Evolutionary conservation across 2,113 vertebrate genomes (phyloP).

Genomic region (Triplophysa rosa): DNA sequence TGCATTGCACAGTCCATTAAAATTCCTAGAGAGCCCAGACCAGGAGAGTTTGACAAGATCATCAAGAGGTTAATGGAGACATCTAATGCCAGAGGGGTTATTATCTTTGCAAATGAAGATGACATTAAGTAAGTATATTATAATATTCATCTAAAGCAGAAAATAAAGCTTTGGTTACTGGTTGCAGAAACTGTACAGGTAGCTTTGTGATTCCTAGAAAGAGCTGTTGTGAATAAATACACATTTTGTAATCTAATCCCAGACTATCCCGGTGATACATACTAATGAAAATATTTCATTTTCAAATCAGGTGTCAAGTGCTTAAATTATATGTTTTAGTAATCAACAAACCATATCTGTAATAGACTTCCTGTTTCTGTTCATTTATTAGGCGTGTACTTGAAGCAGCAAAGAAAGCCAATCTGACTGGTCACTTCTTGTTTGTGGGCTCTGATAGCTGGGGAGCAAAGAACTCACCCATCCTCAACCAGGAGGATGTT

Average conservation of each 20-base stretch:
- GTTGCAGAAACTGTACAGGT: neutral
- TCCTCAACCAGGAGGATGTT: constrained; percentile 73
- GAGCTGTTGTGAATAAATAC: neutral
- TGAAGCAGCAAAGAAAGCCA: constrained; percentile 79
- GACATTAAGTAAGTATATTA: constrained; percentile 85
- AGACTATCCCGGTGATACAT: neutral
- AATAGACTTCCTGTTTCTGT: neutral
- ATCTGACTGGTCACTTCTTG: constrained; percentile 82
- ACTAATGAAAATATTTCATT: too few species aligned
- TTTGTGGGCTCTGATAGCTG: constrained; percentile 77
- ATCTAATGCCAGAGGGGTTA: constrained; percentile 86
- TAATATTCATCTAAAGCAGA: neutral
- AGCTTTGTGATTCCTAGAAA: neutral
- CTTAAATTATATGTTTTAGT: neutral
- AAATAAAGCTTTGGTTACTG: neutral
- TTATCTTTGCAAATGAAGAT: constrained; percentile 95
- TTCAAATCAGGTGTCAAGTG: too few species aligned
- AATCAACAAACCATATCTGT: neutral
- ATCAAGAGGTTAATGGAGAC: constrained; percentile 92
- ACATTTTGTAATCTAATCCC: neutral
- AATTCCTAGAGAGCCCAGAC: constrained; percentile 89
- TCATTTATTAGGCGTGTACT: constrained; percentile 76
- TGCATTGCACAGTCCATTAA: constrained; percentile 93
- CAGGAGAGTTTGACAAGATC: constrained; percentile 90
- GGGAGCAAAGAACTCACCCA: constrained; percentile 74